Conservation (phyloP, 1,140 invertebrate species). For the Zaprionus africanus region DNA sequence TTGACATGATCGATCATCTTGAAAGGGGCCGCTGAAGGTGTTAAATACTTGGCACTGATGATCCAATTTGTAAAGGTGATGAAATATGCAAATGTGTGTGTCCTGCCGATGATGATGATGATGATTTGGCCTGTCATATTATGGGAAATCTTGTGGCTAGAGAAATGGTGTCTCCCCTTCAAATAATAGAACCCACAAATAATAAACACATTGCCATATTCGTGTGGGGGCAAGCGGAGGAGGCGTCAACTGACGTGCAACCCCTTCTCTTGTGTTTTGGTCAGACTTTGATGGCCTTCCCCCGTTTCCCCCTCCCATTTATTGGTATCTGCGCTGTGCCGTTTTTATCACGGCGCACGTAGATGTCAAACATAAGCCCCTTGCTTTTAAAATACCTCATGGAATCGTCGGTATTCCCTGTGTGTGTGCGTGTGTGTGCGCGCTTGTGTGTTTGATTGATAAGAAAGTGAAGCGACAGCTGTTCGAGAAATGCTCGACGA, state of each 20-base stretch:
- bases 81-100: constrained; percentile 71
- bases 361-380: constrained; percentile 65
- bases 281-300: constrained; percentile 23
- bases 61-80: constrained; percentile 75
- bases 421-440: constrained; percentile 20
- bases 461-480: constrained; percentile 68
- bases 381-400: constrained; percentile 59
- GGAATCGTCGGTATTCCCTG: constrained; percentile 21
- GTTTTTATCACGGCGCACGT: constrained; percentile 71
- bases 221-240: neutral
- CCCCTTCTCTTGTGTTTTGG: constrained; percentile 2
- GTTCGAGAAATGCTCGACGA: constrained; percentile 33
- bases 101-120: constrained; percentile 49
- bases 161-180: constrained; percentile 17
- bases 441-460: constrained; percentile 68
- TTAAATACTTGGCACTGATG: constrained; percentile 46
- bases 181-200: neutral
- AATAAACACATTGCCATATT: constrained; percentile 21
- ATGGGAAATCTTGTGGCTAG: constrained; percentile 43
- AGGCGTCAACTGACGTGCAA: neutral
- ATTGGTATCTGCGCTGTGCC: constrained; percentile 9
- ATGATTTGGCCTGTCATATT: constrained; percentile 63
- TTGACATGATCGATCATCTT: constrained; percentile 69
- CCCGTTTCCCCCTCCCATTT: neutral
- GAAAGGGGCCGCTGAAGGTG: constrained; percentile 24